Evolutionary conservation across 2,797 vertebrate species (phyloP).

Genomic region (Lepidocolaptes lacrymiger): DNA sequence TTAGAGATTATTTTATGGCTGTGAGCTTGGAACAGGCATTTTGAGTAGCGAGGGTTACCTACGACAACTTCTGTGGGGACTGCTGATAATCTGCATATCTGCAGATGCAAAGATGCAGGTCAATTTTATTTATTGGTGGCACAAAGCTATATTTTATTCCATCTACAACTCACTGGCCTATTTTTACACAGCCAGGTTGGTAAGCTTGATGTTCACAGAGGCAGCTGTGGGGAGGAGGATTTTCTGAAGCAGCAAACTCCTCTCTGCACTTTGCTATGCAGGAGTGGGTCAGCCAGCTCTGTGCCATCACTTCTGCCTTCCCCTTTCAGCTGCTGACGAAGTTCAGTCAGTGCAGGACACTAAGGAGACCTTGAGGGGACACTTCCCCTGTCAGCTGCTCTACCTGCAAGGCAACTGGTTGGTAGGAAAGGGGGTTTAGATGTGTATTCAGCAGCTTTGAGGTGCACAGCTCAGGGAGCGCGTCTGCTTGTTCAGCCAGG

Average conservation of each 20-base stretch:
- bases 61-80: not conserved
- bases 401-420: not conserved
- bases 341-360: not conserved
- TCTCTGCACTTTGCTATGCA: not conserved
- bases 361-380: not conserved
- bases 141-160: not conserved
- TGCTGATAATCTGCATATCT: not conserved
- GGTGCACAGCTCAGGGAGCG: not conserved
- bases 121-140: not conserved
- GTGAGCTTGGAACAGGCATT: not conserved
- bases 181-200: not conserved
- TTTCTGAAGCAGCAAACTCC: not conserved
- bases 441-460: rapidly evolving
- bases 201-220: not conserved
- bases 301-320: not conserved
- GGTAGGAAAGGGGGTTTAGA: not conserved
- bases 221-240: not conserved
- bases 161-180: not conserved
- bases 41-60: not conserved
- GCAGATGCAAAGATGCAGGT: not conserved
- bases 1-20: not conserved
- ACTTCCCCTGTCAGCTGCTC: not conserved
- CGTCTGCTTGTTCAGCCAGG: not conserved
- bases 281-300: not conserved
- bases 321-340: not conserved